Conservation (phyloP, 64 coral and sea anemone genomes). For the Dendrophyllia cribrosa region DNA sequence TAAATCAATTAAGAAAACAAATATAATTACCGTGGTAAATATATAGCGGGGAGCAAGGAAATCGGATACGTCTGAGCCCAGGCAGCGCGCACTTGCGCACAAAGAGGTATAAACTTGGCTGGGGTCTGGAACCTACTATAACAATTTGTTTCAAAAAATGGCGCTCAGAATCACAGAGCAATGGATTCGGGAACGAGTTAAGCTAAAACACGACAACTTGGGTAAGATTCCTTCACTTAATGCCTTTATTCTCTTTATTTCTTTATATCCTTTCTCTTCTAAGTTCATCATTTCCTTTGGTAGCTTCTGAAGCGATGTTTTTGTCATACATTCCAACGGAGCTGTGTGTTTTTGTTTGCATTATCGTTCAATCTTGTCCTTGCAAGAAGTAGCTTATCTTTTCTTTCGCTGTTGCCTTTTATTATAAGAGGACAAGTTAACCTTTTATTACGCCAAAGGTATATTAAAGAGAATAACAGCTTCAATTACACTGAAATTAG, state of each 20-base stretch:
- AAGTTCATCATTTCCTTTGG: no score
- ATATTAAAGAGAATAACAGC: no score
- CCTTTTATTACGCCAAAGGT: no score
- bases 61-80: no score
- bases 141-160: conserved; percentile 88
- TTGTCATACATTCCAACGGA: conserved; percentile 25
- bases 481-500: no score
- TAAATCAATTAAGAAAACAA: no score
- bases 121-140: background rate
- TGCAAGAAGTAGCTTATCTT: background rate
- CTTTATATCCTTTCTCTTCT: background rate
- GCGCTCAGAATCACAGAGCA: conserved; percentile 94
- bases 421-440: background rate
- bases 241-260: background rate
- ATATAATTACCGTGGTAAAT: no score
- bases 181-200: conserved; percentile 96
- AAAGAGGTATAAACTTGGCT: no score
- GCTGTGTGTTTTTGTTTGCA: background rate
- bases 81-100: no score
- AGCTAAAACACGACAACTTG: conserved; percentile 95
- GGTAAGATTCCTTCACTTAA: conserved; percentile 55
- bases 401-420: background rate
- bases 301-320: background rate
- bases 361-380: background rate
- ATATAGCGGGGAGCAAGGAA: no score